Conservation (phyloP, 1,140 invertebrate genomes). For the Scaptomyza montana region DNA sequence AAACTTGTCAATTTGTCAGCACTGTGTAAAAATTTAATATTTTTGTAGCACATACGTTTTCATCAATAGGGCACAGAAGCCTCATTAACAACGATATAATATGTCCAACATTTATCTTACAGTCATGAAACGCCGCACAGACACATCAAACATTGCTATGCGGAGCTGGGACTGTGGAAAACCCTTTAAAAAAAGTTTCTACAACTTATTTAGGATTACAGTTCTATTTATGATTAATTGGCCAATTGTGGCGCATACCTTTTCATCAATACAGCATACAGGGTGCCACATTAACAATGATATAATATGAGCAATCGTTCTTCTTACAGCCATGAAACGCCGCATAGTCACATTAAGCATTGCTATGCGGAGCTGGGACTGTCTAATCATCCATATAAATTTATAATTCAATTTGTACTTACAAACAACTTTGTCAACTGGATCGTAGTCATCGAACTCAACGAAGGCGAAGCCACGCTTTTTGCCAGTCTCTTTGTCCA, state of each 20-base stretch:
- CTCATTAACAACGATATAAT: slow-evolving; percentile 77
- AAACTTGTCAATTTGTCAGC: slow-evolving; percentile 60
- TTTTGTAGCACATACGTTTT: slow-evolving; percentile 72
- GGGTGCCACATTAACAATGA: slow-evolving; percentile 59
- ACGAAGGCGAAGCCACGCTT: slow-evolving; percentile 97
- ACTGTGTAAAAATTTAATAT: slow-evolving; percentile 37
- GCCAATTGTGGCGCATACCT: slow-evolving; percentile 64
- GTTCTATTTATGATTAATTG: neutral
- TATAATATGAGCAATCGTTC: slow-evolving; percentile 72
- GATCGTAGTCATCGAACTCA: slow-evolving; percentile 98
- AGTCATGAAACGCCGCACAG: slow-evolving; percentile 79
- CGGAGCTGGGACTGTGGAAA: slow-evolving; percentile 76
- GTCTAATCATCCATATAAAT: slow-evolving; percentile 15
- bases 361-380: slow-evolving; percentile 81
- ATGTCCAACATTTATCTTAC: slow-evolving; percentile 61
- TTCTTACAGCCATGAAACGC: slow-evolving; percentile 79
- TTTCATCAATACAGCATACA: slow-evolving; percentile 69
- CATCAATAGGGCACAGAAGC: slow-evolving; percentile 61
- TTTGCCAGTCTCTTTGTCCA: slow-evolving; percentile 95
- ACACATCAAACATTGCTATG: slow-evolving; percentile 70
- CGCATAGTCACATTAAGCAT: slow-evolving; percentile 70
- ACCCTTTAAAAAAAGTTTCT: no score
- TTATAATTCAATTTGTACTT: slow-evolving; percentile 52
- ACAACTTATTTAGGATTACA: no score
- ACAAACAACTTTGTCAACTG: slow-evolving; percentile 97